These are phyloP conservation scores for Ips nitidus DNA, from an alignment of 1,140 invertebrate species.

Conservation along the genomic window DNA sequence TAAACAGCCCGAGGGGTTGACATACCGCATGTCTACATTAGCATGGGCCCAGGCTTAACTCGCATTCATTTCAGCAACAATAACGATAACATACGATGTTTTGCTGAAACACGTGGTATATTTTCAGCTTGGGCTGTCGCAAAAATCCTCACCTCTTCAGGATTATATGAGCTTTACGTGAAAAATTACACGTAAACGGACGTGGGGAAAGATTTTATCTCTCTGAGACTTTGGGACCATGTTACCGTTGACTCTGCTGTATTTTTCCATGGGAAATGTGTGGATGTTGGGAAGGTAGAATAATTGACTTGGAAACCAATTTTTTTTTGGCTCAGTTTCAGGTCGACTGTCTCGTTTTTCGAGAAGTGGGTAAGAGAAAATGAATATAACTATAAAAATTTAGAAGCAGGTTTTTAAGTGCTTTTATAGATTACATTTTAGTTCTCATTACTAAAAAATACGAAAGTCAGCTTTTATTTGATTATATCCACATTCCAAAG, in stretches of 20 bases:
- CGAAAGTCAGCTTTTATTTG: too few species aligned
- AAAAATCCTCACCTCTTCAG: slow-evolving; percentile 6
- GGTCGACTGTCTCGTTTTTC: too few species aligned
- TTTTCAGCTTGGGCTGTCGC: neutral
- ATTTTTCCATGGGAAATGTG: neutral
- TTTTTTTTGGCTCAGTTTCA: neutral
- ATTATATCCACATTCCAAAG: too few species aligned
- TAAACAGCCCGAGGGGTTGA: neutral
- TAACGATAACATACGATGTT: neutral
- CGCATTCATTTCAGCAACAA: slow-evolving; percentile 2
- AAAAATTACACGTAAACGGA: slow-evolving; percentile 6
- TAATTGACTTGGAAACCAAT: neutral
- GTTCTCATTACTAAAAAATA: too few species aligned
- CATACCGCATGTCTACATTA: neutral
- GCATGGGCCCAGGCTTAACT: neutral
- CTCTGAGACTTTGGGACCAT: neutral
- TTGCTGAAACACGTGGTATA: neutral
- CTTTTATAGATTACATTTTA: too few species aligned
- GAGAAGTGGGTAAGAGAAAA: too few species aligned
- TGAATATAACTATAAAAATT: too few species aligned
- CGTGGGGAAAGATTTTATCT: slow-evolving; percentile 4
- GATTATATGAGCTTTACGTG: slow-evolving; percentile 4
- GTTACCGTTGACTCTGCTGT: neutral
- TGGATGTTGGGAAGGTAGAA: neutral
- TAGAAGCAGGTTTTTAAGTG: too few species aligned